Evolutionary conservation across 2,797 vertebrate genomes (phyloP), one percentile per base, ranked within the genome.

Genomic region (Zenarchopterus dispar): DNA sequence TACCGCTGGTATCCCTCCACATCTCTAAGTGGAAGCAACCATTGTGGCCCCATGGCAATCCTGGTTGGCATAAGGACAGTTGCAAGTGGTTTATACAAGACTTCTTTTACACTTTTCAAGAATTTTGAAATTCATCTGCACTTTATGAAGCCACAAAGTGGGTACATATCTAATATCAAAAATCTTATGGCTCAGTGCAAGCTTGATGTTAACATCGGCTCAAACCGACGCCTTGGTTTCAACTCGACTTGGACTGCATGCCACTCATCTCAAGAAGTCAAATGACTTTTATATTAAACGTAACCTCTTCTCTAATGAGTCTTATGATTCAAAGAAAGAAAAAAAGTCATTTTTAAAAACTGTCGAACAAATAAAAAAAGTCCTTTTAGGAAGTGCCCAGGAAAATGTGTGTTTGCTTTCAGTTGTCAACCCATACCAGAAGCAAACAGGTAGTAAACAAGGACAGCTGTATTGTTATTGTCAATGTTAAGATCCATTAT

Each of bases 1-100:
- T 65, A 78, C 70, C 70, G 60, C 82, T 88, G 82, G 76, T 88
- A 84, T 77, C 63, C 75, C 57, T 84, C 70, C 68, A 78, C 81
- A 65, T 82, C 67, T 65, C 36, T 39, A 15, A 65, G 75, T 69
- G 57, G 57, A 80, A 55, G 62, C 67, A 72, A 57, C 45, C 49
- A 44, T 69, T 68, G 60, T 50, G 72, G 65, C 87, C 59, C 52
- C 61, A 55, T 41, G 41, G 61, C 58, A 36, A 73, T 73, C 69
- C 46, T 73, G 69, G 57, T 55, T 80, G 76, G 70, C 71, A 84
- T 62, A 60, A 56, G 61, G 39, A 13, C 39, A 73, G 69, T 56
- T 69, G 66, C 33, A 46, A 53, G 70, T 47, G 9, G 13, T 21
- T 23, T 47, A 11, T 15, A 13, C 2, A 15, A 13, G 1, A 5